A percentile compares a stretch with the other conserved stretches of the same genome.
Conservation (phyloP, 2,113 vertebrate species). For the Zootoca vivipara region DNA sequence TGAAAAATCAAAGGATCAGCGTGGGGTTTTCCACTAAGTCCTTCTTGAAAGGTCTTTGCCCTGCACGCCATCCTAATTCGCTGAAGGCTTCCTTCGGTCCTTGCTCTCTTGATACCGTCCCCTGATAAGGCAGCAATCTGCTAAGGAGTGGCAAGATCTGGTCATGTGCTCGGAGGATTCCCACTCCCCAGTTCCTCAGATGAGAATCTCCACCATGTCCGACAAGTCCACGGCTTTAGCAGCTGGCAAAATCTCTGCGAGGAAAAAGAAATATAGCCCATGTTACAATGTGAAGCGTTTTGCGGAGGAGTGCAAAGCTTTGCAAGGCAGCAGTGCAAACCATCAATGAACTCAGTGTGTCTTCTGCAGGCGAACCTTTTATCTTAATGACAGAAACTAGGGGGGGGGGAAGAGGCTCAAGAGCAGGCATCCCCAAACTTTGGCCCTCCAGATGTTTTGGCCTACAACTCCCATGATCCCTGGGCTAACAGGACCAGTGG, state of each 20-base stretch:
- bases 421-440: too few species aligned
- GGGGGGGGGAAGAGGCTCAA: too few species aligned
- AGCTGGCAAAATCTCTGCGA: slow-evolving; percentile 63
- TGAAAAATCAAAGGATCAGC: neutral
- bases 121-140: neutral
- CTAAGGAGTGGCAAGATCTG: neutral
- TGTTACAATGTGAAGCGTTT: neutral
- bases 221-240: slow-evolving; percentile 71
- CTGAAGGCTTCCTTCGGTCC: neutral
- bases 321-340: neutral
- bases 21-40: neutral
- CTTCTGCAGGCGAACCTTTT: neutral
- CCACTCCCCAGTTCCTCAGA: slow-evolving; percentile 60
- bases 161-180: neutral
- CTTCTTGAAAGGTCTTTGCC: neutral
- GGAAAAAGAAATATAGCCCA: slow-evolving; percentile 5
- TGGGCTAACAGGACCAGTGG: too few species aligned
- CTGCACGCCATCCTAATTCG: neutral
- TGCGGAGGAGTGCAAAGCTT: neutral
- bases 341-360: neutral
- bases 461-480: too few species aligned
- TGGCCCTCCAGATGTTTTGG: too few species aligned
- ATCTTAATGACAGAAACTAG: neutral
- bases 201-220: slow-evolving; percentile 83
- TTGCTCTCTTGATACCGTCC: neutral